Evolutionary conservation across 2,113 vertebrate genomes (phyloP).

Genomic region (Brachyhypopomus gauderio): DNA sequence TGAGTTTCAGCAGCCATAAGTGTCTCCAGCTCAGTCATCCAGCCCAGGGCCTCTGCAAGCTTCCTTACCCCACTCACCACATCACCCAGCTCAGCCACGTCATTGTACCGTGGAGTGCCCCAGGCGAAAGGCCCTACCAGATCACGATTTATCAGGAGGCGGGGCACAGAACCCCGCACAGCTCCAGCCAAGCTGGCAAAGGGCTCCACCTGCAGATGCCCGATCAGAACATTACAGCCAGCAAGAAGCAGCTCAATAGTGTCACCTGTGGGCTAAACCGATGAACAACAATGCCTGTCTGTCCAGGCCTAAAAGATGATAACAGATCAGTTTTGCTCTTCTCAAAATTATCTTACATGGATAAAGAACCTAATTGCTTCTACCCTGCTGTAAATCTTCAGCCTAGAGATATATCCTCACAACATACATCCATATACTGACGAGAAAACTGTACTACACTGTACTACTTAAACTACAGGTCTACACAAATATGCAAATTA

Average conservation of each 20-base stretch:
- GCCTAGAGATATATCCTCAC: no score
- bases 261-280: constrained; percentile 24
- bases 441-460: no score
- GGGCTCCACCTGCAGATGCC: constrained; percentile 84
- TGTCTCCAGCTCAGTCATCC: constrained; percentile 77
- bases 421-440: no score
- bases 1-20: constrained; percentile 71
- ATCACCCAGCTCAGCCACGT: constrained; percentile 84
- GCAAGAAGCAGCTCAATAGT: not conserved
- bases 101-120: constrained; percentile 63
- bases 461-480: no score
- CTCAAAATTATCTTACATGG: no score
- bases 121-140: constrained; percentile 82
- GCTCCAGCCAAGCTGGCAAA: constrained; percentile 88
- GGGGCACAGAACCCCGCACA: constrained; percentile 76
- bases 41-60: constrained; percentile 83
- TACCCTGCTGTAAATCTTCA: no score
- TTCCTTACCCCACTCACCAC: constrained; percentile 77
- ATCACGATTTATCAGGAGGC: constrained; percentile 89
- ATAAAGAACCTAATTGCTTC: no score
- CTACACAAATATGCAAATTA: no score
- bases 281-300: not conserved
- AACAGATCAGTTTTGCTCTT: not conserved
- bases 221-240: not conserved
- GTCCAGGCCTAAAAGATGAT: not conserved